These are phyloP conservation scores for Cheirogaleus medius DNA, from an alignment of 2,113 vertebrate genomes.

Conservation along the genomic window DNA sequence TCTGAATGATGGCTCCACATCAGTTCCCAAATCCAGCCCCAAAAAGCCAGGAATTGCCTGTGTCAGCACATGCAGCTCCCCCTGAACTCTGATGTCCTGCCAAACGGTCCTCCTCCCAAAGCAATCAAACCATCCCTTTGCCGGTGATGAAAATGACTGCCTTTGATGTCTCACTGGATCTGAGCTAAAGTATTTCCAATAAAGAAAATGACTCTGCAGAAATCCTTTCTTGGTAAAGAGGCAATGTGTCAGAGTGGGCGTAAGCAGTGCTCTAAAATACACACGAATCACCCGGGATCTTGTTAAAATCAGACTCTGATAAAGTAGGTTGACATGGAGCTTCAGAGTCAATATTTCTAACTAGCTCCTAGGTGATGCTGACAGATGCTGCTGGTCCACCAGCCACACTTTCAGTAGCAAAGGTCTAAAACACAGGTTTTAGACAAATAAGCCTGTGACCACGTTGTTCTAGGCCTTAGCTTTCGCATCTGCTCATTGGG, in stretches of 20 bases:
- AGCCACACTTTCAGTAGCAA: neutral
- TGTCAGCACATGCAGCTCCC: constrained; percentile 64
- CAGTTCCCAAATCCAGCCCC: constrained; percentile 16
- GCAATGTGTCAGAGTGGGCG: neutral
- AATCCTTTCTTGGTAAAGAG: constrained; percentile 30
- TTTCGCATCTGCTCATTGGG: neutral
- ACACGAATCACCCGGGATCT: neutral
- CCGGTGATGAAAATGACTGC: constrained; percentile 54
- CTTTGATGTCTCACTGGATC: constrained; percentile 69
- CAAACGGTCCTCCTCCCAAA: constrained; percentile 67
- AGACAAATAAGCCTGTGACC: neutral
- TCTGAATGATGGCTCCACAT: neutral
- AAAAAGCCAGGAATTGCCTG: constrained; percentile 33
- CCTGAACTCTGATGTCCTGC: constrained; percentile 74
- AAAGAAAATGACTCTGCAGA: constrained; percentile 73
- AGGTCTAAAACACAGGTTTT: neutral
- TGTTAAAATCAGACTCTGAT: neutral
- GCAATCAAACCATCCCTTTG: constrained; percentile 61
- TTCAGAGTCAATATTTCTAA: neutral
- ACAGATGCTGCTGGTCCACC: neutral
- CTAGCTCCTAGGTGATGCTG: neutral
- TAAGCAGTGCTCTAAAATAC: neutral
- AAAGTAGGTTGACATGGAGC: neutral
- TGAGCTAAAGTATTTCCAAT: constrained; percentile 68
- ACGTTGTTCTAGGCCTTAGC: neutral